These are phyloP conservation scores for Lerista edwardsae DNA, from an alignment of 2,797 vertebrate species.

Conservation along the genomic window DNA sequence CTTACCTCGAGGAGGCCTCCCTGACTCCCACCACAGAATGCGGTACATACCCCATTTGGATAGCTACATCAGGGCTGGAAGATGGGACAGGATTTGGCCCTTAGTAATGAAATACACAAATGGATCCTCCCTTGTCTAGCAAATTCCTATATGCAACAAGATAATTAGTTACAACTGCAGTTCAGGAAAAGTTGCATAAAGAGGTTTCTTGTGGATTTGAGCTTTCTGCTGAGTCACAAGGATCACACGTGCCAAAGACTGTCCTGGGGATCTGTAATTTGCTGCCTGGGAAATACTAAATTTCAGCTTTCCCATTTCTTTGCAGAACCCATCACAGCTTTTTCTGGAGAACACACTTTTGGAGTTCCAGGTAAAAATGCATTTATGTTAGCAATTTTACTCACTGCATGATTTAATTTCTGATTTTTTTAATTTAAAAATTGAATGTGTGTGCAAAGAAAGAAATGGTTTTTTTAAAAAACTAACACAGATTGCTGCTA, in stretches of 20 bases:
- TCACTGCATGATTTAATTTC: constrained; percentile 58
- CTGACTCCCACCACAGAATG: too few species aligned
- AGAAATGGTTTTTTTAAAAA: neutral
- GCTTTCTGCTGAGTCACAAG: neutral
- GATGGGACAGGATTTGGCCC: too few species aligned
- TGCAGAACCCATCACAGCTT: constrained; percentile 91
- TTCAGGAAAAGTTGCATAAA: neutral
- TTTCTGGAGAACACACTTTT: constrained; percentile 89
- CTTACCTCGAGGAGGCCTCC: too few species aligned
- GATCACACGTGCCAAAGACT: neutral
- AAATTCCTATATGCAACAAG: neutral
- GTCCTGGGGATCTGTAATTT: neutral
- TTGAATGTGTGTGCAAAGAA: constrained; percentile 25
- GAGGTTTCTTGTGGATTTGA: neutral
- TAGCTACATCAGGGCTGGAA: too few species aligned
- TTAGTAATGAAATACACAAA: neutral
- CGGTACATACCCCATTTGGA: too few species aligned
- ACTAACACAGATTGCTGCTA: constrained; percentile 50
- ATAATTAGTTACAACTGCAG: neutral
- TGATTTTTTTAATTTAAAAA: constrained; percentile 29
- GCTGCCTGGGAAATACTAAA: constrained; percentile 12
- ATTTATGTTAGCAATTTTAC: constrained; percentile 26
- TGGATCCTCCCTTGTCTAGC: neutral
- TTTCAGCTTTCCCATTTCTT: constrained; percentile 58
- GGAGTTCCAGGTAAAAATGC: constrained; percentile 81